Evolutionary conservation across 1,140 invertebrate genomes (phyloP), one percentile per base, ranked within the genome.

Genomic region (Streblospio benedicti): DNA sequence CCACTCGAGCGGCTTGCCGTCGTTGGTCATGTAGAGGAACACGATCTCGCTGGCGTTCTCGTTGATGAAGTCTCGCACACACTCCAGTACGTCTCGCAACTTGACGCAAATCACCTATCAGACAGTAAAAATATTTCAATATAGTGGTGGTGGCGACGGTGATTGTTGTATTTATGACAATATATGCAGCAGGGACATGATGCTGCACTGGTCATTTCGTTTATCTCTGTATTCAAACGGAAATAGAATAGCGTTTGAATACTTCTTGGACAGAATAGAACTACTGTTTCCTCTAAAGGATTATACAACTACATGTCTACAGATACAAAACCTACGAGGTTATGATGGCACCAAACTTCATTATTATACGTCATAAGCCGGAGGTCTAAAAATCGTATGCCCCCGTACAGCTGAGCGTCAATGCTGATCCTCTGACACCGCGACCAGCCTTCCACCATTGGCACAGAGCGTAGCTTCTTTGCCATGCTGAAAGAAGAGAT

Each of bases 351-450:
- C 53, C 53, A 56, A 35, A 56, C 33, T n/a, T 56, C 32, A 12
- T 38, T 3, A 6, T 38, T 27, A 38, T 41, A 18, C 27, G 28
- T 45, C 53, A 56, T 56, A 16, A 56, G 14, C n/a, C 32, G 30
- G 4, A 56, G 16, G 33, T 56, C 53, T 4, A 56, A 14, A 23
- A 56, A 56, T 4, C 53, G 28, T 20, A 56, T 27, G 4, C 53
- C 53, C 3, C 27, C 53, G 16, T n/a, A 38, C 32, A 56, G 53
- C 53, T 56, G 53, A n/a, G 23, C 27, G n/a, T 41, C 53, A 4
- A 56, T 20, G 14, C n/a, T 18, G 18, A 56, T 9, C 53, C 41
- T 38, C 28, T 56, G 53, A 43, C 53, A 56, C 14, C 33, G 16
- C 9, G 53, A n/a, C 53, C 53, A 56, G 18, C 53, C 53, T 23